Evolutionary conservation across 2,888 invertebrate genomes (phyloP).

Genomic region (Clistopyga incitator): DNA sequence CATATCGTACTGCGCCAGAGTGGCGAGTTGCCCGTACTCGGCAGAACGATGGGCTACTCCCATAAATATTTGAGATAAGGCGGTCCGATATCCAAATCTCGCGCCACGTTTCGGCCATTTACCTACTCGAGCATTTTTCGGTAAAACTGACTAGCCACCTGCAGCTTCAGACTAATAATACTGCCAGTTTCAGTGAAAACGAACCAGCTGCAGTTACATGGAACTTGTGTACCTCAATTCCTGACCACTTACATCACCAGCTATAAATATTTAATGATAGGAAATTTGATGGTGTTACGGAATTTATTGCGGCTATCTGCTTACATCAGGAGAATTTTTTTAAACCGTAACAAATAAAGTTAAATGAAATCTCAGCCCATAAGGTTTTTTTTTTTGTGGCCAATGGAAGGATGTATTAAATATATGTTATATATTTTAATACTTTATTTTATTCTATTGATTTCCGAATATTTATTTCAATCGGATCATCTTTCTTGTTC

Average conservation of each 20-base stretch:
- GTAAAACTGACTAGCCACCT: background rate
- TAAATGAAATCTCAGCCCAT: too few species aligned
- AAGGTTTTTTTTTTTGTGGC: too few species aligned
- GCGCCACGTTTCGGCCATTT: background rate
- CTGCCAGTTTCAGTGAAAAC: background rate
- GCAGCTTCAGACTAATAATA: background rate
- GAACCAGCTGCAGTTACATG: background rate
- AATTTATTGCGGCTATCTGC: background rate
- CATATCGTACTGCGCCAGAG: background rate
- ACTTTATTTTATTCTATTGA: too few species aligned
- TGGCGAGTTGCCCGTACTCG: constrained; percentile 58
- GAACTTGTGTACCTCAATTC: background rate
- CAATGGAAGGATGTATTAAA: too few species aligned
- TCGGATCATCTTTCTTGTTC: too few species aligned
- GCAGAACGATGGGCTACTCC: constrained; percentile 54
- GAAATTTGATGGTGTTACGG: background rate
- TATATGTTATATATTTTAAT: too few species aligned
- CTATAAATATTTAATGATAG: constrained; percentile 1
- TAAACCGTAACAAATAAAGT: too few species aligned
- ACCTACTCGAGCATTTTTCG: background rate
- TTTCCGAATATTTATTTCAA: too few species aligned
- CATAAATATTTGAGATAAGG: constrained; percentile 76
- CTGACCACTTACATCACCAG: background rate
- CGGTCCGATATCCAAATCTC: constrained; percentile 37
- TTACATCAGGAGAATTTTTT: background rate